phyloP scores from a whole-genome alignment of 1,140 invertebrate species.

The Mya arenaria region DNA sequence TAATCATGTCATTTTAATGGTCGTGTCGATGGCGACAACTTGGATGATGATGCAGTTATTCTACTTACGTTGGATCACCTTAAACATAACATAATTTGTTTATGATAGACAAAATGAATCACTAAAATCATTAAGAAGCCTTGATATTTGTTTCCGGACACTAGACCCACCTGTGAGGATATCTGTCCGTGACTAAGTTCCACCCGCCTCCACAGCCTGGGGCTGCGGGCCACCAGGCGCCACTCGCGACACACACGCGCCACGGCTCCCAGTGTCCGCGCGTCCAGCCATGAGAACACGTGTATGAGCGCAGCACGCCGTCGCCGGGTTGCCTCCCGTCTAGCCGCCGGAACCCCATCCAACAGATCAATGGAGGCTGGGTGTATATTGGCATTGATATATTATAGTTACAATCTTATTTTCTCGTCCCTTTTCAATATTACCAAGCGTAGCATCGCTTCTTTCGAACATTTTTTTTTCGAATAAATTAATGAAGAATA shows the following conservation, averaged over 20 bases:
- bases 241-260: conserved; percentile 59
- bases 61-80: not conserved
- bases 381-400: too few species aligned
- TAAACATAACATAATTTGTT: not conserved
- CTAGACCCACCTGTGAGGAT: conserved; percentile 58
- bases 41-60: not conserved
- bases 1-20: too few species aligned
- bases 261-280: conserved; percentile 40
- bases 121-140: too few species aligned
- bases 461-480: too few species aligned
- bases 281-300: conserved; percentile 64
- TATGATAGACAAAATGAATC: not conserved
- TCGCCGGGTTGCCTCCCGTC: conserved; percentile 33
- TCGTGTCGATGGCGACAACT: too few species aligned
- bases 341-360: conserved; percentile 10
- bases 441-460: too few species aligned
- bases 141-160: not conserved
- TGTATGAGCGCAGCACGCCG: conserved; percentile 52
- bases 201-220: conserved; percentile 59
- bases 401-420: too few species aligned
- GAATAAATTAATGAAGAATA: too few species aligned
- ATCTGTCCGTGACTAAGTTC: conserved; percentile 49
- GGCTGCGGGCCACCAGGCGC: conserved; percentile 57
- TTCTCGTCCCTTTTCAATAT: too few species aligned
- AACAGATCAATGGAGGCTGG: conserved; percentile 37